Conservation (phyloP, 2,113 vertebrate species). For the Hippocampus zosterae region DNA sequence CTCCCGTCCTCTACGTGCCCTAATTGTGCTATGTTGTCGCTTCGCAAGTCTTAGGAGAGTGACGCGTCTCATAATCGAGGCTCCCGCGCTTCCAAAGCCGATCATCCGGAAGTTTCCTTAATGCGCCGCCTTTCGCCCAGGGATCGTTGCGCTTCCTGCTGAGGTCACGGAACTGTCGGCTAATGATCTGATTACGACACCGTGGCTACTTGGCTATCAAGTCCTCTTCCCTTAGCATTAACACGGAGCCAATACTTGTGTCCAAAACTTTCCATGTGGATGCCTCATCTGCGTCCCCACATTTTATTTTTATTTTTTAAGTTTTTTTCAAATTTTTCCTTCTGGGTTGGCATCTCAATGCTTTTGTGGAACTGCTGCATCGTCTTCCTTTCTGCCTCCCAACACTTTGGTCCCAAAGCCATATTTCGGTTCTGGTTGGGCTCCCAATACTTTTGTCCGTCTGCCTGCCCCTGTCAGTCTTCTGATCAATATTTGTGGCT, state of each 20-base stretch:
- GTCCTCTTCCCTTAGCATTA: neutral
- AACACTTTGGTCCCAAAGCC: neutral
- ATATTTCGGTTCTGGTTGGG: neutral
- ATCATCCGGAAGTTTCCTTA: slow-evolving; percentile 50
- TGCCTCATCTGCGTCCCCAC: too few relatives aligned
- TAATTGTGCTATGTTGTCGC: slow-evolving; percentile 52
- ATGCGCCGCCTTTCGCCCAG: slow-evolving; percentile 31
- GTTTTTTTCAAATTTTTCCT: neutral
- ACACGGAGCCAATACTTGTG: neutral
- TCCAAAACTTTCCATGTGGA: neutral
- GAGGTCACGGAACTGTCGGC: slow-evolving; percentile 53
- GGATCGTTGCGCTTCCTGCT: slow-evolving; percentile 45
- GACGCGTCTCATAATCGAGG: slow-evolving; percentile 45
- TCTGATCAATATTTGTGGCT: slow-evolving; percentile 68
- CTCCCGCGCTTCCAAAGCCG: slow-evolving; percentile 47
- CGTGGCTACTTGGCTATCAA: slow-evolving; percentile 14
- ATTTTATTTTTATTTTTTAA: neutral
- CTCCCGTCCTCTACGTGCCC: slow-evolving; percentile 22
- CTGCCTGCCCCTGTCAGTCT: neutral
- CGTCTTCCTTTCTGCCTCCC: neutral
- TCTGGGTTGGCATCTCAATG: neutral
- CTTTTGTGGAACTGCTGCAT: neutral
- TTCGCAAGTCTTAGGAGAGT: slow-evolving; percentile 47
- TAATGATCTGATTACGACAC: slow-evolving; percentile 54
- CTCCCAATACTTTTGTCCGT: neutral